Evolutionary conservation across 2,888 invertebrate genomes (phyloP).

Genomic region (Parasteatoda lunata): DNA sequence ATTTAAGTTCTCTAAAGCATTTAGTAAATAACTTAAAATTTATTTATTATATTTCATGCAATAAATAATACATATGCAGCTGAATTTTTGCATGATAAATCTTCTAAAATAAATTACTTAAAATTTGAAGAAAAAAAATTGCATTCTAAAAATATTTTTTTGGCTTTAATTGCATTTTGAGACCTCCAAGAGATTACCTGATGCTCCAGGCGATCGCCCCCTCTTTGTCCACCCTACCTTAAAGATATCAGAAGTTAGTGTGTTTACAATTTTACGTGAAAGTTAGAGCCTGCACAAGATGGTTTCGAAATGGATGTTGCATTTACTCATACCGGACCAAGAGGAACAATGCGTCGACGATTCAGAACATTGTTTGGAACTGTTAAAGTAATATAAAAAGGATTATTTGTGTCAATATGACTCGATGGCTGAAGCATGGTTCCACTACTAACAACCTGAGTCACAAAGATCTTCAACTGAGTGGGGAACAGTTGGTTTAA

Average conservation of each 20-base stretch:
- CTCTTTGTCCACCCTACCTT: too few species aligned
- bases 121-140: too few species aligned
- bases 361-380: background rate
- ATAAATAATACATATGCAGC: too few species aligned
- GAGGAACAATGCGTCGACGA: background rate
- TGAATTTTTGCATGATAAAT: too few species aligned
- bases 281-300: background rate
- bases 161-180: too few species aligned
- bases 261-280: background rate
- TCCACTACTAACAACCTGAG: background rate
- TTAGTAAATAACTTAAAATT: too few species aligned
- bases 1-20: too few species aligned
- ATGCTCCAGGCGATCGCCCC: too few species aligned
- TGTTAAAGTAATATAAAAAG: background rate
- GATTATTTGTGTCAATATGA: background rate
- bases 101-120: too few species aligned
- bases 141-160: too few species aligned
- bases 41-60: too few species aligned
- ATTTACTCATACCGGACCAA: background rate
- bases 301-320: background rate
- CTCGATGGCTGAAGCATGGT: background rate
- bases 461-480: background rate
- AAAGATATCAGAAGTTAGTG: background rate
- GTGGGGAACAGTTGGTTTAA: background rate
- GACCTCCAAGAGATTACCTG: too few species aligned